Percentiles rank a stretch among this genome's conserved stretches.
These are phyloP conservation scores for Atractosteus spatula DNA, from an alignment of 2,113 vertebrate species.

Conservation along the genomic window DNA sequence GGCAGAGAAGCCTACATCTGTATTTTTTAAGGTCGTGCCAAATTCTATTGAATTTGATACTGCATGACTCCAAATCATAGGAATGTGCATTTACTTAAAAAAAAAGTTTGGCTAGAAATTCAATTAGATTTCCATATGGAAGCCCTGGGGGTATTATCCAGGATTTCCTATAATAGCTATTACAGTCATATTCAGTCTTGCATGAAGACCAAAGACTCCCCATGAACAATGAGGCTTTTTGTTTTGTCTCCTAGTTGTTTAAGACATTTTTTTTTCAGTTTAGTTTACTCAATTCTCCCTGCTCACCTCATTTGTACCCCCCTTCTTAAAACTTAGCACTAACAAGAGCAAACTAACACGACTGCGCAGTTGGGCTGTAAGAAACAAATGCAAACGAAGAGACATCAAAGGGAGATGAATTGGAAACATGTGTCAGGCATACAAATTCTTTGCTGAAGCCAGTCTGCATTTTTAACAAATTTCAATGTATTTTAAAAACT, in stretches of 20 bases:
- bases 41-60: constrained; percentile 96
- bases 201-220: constrained; percentile 56
- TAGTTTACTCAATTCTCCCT: constrained; percentile 23
- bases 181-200: constrained; percentile 75
- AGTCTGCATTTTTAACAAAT: too few relatives aligned
- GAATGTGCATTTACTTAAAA: constrained; percentile 89
- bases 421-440: constrained; percentile 72
- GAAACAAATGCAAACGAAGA: constrained; percentile 20
- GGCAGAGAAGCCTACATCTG: constrained; percentile 76
- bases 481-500: too few relatives aligned
- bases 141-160: constrained; percentile 78
- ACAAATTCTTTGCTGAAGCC: constrained; percentile 55
- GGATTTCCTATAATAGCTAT: constrained; percentile 85
- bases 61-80: constrained; percentile 94
- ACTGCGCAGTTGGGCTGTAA: constrained; percentile 11
- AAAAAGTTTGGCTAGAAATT: constrained; percentile 64
- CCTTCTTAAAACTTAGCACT: constrained; percentile 42
- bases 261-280: constrained; percentile 46
- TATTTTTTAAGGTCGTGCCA: constrained; percentile 85
- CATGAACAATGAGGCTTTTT: constrained; percentile 58
- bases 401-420: constrained; percentile 72
- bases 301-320: constrained; percentile 44
- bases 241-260: constrained; percentile 39
- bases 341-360: constrained; percentile 61
- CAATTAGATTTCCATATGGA: constrained; percentile 89